Conservation (phyloP, 1,140 invertebrate species). For the Augochlora pura region DNA sequence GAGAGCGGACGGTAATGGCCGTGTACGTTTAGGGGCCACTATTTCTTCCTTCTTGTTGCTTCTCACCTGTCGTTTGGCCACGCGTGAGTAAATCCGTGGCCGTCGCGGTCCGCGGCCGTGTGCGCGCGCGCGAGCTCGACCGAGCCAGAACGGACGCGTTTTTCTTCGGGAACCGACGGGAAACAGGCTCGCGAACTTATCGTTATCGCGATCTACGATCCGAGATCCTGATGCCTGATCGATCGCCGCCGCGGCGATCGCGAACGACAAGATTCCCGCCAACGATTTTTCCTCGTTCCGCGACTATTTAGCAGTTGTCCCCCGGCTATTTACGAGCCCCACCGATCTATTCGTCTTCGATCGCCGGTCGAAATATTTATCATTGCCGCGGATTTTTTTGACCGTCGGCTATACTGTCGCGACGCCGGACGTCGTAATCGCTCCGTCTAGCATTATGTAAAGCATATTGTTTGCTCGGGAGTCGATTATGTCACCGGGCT, state of each 20-base stretch:
- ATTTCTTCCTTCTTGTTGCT: constrained; percentile 53
- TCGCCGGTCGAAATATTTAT: no score
- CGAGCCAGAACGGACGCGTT: constrained; percentile 25
- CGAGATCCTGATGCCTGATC: not conserved
- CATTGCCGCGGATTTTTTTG: no score
- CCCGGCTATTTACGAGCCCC: no score
- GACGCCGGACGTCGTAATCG: no score
- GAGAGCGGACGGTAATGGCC: constrained; percentile 22
- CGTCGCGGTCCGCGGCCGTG: no score
- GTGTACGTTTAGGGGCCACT: constrained; percentile 33
- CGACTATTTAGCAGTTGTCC: not conserved
- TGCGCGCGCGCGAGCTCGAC: not conserved
- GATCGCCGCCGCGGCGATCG: not conserved
- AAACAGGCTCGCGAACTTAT: constrained; percentile 28
- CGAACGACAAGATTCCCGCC: constrained; percentile 2
- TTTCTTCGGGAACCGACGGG: constrained; percentile 7
- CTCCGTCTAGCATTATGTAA: no score
- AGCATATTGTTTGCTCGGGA: no score
- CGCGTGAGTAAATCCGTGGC: constrained; percentile 40
- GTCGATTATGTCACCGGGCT: no score
- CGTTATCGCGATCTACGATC: constrained; percentile 49
- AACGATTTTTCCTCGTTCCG: not conserved
- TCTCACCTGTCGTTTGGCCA: constrained; percentile 49
- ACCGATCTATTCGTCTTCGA: no score
- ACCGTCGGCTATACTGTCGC: no score